These are phyloP conservation scores for Prunella strophiata DNA, from an alignment of 2,797 vertebrate genomes.

Conservation along the genomic window DNA sequence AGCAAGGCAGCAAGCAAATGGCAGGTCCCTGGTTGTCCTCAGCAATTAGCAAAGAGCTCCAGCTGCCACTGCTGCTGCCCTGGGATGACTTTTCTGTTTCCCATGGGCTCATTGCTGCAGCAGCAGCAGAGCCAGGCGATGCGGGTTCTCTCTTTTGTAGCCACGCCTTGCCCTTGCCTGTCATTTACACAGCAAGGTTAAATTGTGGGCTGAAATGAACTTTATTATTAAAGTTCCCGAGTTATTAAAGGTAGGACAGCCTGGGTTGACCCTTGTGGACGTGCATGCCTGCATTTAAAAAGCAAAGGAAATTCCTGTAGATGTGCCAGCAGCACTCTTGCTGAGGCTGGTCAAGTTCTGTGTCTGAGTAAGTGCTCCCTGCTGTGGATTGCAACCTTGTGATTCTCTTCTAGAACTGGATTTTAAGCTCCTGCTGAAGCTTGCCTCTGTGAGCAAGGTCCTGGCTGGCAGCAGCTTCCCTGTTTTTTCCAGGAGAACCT, in stretches of 20 bases:
- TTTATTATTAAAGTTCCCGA: background rate
- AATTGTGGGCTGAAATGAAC: background rate
- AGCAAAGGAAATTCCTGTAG: background rate
- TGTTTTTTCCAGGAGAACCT: background rate
- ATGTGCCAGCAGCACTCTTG: background rate
- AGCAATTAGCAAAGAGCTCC: background rate
- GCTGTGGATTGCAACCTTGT: background rate
- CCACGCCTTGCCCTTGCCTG: background rate
- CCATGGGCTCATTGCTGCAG: background rate
- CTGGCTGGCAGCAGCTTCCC: background rate
- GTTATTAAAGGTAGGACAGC: background rate
- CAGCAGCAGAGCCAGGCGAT: background rate
- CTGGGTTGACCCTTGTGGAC: background rate
- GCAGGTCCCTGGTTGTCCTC: background rate
- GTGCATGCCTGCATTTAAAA: background rate
- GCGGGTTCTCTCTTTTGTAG: background rate
- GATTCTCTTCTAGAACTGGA: background rate
- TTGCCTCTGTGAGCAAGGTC: background rate
- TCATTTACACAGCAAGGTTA: background rate
- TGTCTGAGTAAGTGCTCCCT: background rate
- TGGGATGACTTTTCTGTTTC: background rate
- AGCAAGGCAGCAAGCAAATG: background rate
- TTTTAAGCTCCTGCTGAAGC: background rate
- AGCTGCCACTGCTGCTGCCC: background rate
- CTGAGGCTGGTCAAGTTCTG: background rate